phyloP scores from a whole-genome alignment of 1,140 invertebrate species.

The Drosophila ohnishii region DNA sequence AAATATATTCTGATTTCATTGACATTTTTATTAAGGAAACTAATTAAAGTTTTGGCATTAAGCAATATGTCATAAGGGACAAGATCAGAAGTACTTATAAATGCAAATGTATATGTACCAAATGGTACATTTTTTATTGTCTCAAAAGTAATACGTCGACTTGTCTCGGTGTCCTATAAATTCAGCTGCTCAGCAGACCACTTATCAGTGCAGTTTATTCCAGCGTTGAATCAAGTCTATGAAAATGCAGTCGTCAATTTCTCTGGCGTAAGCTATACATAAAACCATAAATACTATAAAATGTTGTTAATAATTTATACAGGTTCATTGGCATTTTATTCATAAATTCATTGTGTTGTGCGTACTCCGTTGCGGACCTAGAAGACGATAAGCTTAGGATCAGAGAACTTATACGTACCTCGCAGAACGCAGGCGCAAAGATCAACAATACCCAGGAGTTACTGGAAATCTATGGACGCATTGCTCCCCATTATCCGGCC shows the following conservation, averaged over 20 bases:
- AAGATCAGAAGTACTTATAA: too few relatives aligned
- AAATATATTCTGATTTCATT: not conserved
- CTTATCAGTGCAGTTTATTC: slow-evolving; percentile 4
- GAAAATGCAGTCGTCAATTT: not conserved
- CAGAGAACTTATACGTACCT: not conserved
- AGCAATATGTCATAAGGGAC: too few relatives aligned
- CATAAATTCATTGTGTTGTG: not conserved
- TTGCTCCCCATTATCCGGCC: not conserved
- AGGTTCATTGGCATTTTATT: not conserved
- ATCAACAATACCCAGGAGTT: slow-evolving; percentile 8
- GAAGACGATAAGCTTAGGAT: not conserved
- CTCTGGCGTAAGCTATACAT: not conserved
- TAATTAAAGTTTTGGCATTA: too few relatives aligned
- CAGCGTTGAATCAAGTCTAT: slow-evolving; percentile 1
- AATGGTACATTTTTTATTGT: not conserved
- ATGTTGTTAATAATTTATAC: not conserved
- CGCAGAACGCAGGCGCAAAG: not conserved
- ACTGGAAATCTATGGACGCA: not conserved
- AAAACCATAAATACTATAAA: not conserved
- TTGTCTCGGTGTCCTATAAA: slow-evolving; percentile 11
- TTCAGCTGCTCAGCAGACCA: not conserved
- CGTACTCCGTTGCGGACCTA: not conserved
- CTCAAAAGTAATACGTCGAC: not conserved
- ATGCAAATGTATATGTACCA: too few relatives aligned
- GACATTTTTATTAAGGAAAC: too few relatives aligned